These are phyloP conservation scores for Portevinia maculata DNA, from an alignment of 2,888 invertebrate genomes.

Conservation along the genomic window DNA sequence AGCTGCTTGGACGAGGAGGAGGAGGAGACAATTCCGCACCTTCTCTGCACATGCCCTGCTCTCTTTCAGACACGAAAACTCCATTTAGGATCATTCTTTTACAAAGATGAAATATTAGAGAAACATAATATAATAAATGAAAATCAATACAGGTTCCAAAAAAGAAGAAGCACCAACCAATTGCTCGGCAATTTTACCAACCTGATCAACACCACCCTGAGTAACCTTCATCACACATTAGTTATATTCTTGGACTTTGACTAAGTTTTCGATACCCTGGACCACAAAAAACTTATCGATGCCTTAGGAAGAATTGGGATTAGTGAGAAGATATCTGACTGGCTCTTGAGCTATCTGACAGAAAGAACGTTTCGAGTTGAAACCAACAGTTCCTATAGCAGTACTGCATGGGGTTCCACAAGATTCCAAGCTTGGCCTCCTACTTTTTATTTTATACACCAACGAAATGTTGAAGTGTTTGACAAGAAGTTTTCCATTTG, in stretches of 20 bases:
- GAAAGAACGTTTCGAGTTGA: background rate
- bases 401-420: background rate
- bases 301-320: background rate
- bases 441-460: background rate
- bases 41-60: too few relatives aligned
- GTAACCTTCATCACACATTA: background rate
- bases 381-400: background rate
- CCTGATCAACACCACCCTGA: background rate
- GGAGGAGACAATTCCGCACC: too few relatives aligned
- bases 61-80: too few relatives aligned
- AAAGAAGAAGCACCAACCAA: too few relatives aligned
- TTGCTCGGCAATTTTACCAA: background rate
- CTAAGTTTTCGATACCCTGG: background rate
- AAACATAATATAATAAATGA: too few relatives aligned
- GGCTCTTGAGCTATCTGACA: background rate
- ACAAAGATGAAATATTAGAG: too few relatives aligned
- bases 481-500: too few relatives aligned
- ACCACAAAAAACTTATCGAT: constrained; percentile 13
- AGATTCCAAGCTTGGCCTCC: background rate
- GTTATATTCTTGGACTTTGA: constrained; percentile 1
- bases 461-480: background rate
- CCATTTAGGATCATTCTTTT: too few relatives aligned
- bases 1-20: too few relatives aligned
- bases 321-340: background rate
- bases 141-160: too few relatives aligned